Conservation (phyloP, 2,797 vertebrate species). For the Zenarchopterus dispar region DNA sequence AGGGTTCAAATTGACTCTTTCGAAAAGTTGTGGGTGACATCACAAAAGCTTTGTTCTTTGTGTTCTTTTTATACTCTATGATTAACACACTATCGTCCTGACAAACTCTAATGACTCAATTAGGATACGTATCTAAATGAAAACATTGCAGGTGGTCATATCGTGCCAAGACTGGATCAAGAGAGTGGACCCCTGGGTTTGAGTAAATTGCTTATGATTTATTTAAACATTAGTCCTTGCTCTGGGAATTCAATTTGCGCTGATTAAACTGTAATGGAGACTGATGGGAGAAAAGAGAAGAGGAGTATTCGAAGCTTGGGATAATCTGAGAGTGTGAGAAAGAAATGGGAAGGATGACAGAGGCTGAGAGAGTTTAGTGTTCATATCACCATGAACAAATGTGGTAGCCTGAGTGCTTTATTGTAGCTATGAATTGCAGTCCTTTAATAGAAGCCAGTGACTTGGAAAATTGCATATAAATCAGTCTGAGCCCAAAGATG, state of each 20-base stretch:
- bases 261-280: conserved; percentile 59
- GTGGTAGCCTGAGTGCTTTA: conserved; percentile 5
- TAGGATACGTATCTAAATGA: conserved; percentile 37
- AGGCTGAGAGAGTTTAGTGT: conserved; percentile 8
- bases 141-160: conserved; percentile 16
- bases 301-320: too few relatives aligned
- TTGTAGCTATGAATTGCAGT: conserved; percentile 24
- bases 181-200: conserved; percentile 6
- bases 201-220: conserved; percentile 37
- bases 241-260: conserved; percentile 37
- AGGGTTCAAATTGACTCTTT: too few relatives aligned
- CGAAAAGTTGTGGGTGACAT: too few relatives aligned
- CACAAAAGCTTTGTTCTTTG: too few relatives aligned
- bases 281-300: conserved; percentile 23
- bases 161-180: neutral
- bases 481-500: conserved; percentile 43
- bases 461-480: conserved; percentile 69
- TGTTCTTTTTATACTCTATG: too few relatives aligned
- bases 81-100: neutral
- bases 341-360: conserved; percentile 1
- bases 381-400: conserved; percentile 17
- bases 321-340: neutral
- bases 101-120: conserved; percentile 41
- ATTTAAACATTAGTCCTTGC: conserved; percentile 46
- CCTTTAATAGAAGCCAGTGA: conserved; percentile 55